A percentile compares a stretch with the other conserved stretches of the same genome.
phyloP scores from a whole-genome alignment of 2,113 vertebrate species.

The Arizona elegans region DNA sequence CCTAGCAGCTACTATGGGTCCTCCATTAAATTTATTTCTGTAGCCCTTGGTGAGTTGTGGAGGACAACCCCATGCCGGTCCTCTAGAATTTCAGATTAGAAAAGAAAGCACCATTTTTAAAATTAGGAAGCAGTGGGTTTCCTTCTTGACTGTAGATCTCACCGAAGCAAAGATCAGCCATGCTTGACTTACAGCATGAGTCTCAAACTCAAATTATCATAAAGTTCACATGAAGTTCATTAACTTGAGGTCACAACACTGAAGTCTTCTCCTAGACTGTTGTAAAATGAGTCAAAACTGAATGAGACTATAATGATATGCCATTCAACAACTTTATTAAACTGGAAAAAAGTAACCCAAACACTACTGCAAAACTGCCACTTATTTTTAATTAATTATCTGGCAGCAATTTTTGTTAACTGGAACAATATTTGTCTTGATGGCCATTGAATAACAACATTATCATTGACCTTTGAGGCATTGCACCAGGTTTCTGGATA shows the following conservation, averaged over 20 bases:
- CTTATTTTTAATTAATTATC: background rate
- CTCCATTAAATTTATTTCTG: background rate
- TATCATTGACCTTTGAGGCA: background rate
- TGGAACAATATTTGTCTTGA: background rate
- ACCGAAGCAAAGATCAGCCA: background rate
- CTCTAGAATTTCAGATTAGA: background rate
- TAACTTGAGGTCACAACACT: background rate
- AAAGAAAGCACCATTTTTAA: background rate
- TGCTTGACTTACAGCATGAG: background rate
- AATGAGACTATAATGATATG: background rate
- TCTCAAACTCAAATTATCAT: background rate
- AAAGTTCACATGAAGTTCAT: background rate
- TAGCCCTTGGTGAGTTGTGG: background rate
- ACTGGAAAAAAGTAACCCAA: background rate
- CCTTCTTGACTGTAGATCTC: background rate
- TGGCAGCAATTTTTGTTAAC: background rate
- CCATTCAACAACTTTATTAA: background rate
- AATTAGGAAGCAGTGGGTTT: background rate
- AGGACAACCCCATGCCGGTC: background rate
- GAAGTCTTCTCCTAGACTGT: background rate
- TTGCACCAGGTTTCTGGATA: background rate
- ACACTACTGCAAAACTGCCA: background rate
- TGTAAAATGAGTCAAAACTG: background rate
- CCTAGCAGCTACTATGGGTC: background rate
- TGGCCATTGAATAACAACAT: background rate